Conservation (phyloP, 2,113 vertebrate genomes). For the Rhadina sibilatrix region DNA sequence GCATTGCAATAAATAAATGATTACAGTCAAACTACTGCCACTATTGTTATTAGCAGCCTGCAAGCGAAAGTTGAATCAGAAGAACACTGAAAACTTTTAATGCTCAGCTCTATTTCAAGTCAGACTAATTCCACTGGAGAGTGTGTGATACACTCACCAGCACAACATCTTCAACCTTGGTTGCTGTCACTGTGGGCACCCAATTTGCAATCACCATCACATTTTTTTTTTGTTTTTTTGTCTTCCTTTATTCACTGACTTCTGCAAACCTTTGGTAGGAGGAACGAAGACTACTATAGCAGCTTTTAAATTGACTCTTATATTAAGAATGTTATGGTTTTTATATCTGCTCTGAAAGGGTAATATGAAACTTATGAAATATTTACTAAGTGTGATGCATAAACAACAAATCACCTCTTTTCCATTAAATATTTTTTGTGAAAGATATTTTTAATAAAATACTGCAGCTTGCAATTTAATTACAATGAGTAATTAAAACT, state of each 20-base stretch:
- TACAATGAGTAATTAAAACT: conserved; percentile 97
- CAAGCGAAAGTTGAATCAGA: not conserved
- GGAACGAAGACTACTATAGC: conserved; percentile 39
- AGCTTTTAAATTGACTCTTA: conserved; percentile 69
- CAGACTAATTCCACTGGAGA: not conserved
- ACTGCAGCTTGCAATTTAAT: conserved; percentile 90
- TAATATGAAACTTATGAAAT: conserved; percentile 84
- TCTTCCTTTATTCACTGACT: conserved; percentile 36
- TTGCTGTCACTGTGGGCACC: not conserved
- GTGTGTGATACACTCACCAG: not conserved
- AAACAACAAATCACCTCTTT: conserved; percentile 82
- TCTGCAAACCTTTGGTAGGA: conserved; percentile 36
- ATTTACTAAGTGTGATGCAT: conserved; percentile 79
- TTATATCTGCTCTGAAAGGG: conserved; percentile 71
- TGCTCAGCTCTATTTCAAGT: not conserved
- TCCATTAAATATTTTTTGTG: conserved; percentile 79
- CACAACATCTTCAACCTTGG: not conserved
- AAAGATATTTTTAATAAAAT: conserved; percentile 82
- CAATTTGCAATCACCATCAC: not conserved
- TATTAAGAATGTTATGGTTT: conserved; percentile 72
- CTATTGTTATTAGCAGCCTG: conserved; percentile 36
- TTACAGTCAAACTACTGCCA: conserved; percentile 10
- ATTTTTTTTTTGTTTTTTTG: not conserved
- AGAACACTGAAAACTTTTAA: conserved; percentile 5
- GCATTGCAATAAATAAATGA: conserved; percentile 61